Conservation (phyloP, 2,888 invertebrate genomes). For the Temnothorax ravouxi region DNA sequence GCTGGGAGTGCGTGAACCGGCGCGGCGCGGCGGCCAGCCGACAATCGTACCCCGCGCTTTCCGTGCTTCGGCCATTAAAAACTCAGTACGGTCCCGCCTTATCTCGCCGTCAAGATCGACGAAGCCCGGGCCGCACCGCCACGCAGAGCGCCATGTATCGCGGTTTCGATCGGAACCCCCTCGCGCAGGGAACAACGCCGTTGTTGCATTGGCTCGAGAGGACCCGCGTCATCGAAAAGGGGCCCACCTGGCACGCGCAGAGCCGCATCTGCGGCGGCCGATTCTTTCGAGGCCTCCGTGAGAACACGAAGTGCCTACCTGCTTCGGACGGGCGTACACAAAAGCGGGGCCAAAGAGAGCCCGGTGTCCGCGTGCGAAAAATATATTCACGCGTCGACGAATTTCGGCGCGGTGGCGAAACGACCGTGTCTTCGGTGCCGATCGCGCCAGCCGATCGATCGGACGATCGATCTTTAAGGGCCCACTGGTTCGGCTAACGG, state of each 20-base stretch:
- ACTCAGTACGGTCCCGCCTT: slow-evolving; percentile 64
- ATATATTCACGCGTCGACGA: slow-evolving; percentile 71
- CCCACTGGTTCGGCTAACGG: neutral
- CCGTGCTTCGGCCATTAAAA: slow-evolving; percentile 66
- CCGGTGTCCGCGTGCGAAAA: slow-evolving; percentile 50
- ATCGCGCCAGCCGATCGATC: slow-evolving; percentile 28
- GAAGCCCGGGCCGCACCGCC: slow-evolving; percentile 44
- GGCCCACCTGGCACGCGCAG: slow-evolving; percentile 76
- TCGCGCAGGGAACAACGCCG: slow-evolving; percentile 63
- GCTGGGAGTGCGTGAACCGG: slow-evolving; percentile 71
- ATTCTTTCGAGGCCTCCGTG: slow-evolving; percentile 48
- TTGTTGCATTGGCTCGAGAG: slow-evolving; percentile 53
- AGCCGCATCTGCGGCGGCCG: slow-evolving; percentile 66
- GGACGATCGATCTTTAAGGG: slow-evolving; percentile 48
- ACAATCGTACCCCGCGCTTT: slow-evolving; percentile 46
- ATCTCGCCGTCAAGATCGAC: slow-evolving; percentile 68
- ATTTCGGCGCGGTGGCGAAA: slow-evolving; percentile 54
- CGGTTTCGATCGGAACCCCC: slow-evolving; percentile 65
- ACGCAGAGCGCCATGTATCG: slow-evolving; percentile 59
- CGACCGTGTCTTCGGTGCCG: slow-evolving; percentile 26
- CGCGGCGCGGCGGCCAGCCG: slow-evolving; percentile 30
- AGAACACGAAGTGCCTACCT: slow-evolving; percentile 74
- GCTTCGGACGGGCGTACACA: slow-evolving; percentile 36
- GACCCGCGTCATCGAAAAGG: slow-evolving; percentile 28
- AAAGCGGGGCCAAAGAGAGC: neutral